A percentile compares a stretch with the other conserved stretches of the same genome.
Conservation (phyloP, 2,113 vertebrate genomes). For the Lagopus muta region DNA sequence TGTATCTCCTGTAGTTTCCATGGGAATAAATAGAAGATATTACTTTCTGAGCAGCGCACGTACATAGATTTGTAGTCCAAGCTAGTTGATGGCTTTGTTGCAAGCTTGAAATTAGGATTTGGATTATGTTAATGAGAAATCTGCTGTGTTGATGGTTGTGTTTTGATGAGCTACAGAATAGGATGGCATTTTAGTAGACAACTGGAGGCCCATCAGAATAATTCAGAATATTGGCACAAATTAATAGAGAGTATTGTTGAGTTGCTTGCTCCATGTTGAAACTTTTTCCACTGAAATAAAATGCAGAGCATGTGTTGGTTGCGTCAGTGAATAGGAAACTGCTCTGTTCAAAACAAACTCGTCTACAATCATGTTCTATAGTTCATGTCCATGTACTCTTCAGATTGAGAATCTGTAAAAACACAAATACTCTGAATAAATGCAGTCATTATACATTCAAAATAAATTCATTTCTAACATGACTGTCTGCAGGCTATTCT, state of each 20-base stretch:
- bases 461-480: background rate
- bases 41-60: background rate
- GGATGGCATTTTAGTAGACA: background rate
- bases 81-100: background rate
- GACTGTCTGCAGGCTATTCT: background rate
- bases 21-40: background rate
- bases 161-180: background rate
- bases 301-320: background rate
- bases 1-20: background rate
- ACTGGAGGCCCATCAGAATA: background rate
- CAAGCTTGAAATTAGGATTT: background rate
- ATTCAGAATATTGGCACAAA: background rate
- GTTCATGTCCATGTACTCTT: background rate
- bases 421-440: background rate
- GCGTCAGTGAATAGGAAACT: background rate
- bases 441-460: background rate
- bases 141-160: background rate
- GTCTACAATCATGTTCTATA: accelerated
- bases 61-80: background rate
- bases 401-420: background rate
- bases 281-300: background rate
- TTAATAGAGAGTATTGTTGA: background rate
- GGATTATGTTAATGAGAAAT: background rate
- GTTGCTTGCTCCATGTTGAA: background rate
- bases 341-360: background rate